Base-by-base conservation (phyloP, 2,888 invertebrate species). In the Phengaris alcon region DNA sequence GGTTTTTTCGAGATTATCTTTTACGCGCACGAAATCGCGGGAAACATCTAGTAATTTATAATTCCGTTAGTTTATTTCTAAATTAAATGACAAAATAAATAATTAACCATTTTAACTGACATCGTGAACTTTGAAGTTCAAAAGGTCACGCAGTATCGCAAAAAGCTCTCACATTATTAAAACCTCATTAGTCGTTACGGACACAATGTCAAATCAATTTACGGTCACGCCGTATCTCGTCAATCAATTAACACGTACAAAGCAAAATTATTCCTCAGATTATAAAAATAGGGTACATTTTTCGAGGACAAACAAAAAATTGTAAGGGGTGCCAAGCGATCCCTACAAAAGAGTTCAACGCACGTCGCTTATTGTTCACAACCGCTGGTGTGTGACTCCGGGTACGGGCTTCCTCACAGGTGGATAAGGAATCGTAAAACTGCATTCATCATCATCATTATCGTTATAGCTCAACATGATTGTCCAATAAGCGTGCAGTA, bases 331-430 rank as follows among this genome's bases (percentile, higher is more conserved):
- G 77, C 77, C 76, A 74, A 76, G 76, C 75, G 79, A 87, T 90
- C 90, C 91, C 89, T 92, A 89, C 84, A 91, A 93, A 93, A 93
- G 93, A 93, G 92, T 93, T 93, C 93, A 93, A 93, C 92, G 93
- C 90, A 89, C 92, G 88, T 85, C 80, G 82, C 81, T 87, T 87
- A 88, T 89, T 90, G 88, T 90, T 84, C 84, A 83, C 81, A 84
- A 79, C 82, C 88, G 85, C 82, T 88, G 85, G 83, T 84, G 88
- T 88, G 88, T 86, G 86, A 84, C 88, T 82, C 75, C 75, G 64
- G 64, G 64, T 64, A 35, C n/a, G 6, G n/a, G 59, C 59, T 64
- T 44, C 64, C 64, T 64, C 64, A 12, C 64, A 35, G 64, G 64
- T 64, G 35, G 64, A 64, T 44, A 35, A 35, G 64, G 35, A 64